Evolutionary conservation across 2,113 vertebrate genomes (phyloP), one percentile per base, ranked within the genome.

Genomic region (Heloderma charlesbogerti): DNA sequence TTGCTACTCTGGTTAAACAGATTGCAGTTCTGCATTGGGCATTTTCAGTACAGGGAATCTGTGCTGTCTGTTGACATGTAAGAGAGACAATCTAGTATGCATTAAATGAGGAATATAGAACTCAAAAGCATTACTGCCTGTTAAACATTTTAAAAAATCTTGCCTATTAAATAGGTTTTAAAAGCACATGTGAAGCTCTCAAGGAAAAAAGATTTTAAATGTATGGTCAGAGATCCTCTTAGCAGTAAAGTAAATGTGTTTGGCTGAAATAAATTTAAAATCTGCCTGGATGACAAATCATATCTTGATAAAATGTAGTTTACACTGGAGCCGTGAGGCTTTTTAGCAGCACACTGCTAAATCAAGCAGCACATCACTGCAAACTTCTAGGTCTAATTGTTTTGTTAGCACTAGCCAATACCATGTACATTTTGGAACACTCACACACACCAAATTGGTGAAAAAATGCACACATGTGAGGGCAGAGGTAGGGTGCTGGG

Each of bases 11-110:
- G 95, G 95, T 96, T 96, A 95, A 97, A 97, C 94, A 97, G 95
- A 97, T 96, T 97, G 96, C 95, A 97, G 96, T 96, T 97, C 96
- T 98, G 96, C 97, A 97, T 94, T 97, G 95, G 74, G 87, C 94
- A 93, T 97, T 94, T 97, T 96, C 95, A 95, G 94, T 88, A 94
- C 91, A 95, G 94, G 90, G 93, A 96, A 96, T 95, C 88, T 91
- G 0, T 94, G 92, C 92, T 96, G 91, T 97, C 95, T 95, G 92
- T 95, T 96, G 92, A 90, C 91, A 84, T 94, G 87, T 85, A 94
- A 91, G 83, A 92, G 90, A 95, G 94, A 95, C 67, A 94, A 94
- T 93, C 82, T 96, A 97, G 93, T 97, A 97, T 96, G 91, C 84
- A 67, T 92, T 77, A 92, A 94, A 94, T 91, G 86, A 89, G 57